Percentiles rank a stretch among this genome's conserved stretches.
Evolutionary conservation across 2,888 invertebrate species (phyloP).

Genomic region (Trichogramma dendrolimi): DNA sequence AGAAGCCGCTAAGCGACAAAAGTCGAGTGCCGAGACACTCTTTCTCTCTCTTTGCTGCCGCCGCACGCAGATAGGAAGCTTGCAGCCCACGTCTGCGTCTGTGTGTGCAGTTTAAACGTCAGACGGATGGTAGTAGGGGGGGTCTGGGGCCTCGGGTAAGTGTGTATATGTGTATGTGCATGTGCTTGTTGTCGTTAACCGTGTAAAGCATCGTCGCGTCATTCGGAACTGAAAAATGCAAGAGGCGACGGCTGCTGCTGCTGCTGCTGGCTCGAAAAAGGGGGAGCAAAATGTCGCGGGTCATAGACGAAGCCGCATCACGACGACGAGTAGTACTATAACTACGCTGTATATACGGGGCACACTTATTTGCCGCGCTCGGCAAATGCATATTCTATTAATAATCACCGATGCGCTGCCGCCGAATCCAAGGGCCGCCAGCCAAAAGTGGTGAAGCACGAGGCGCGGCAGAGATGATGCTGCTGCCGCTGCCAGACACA

Average conservation of each 20-base stretch:
- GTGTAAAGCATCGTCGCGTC: background rate
- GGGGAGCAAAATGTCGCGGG: slow-evolving; percentile 7
- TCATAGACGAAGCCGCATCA: background rate
- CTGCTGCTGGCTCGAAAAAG: background rate
- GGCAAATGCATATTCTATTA: slow-evolving; percentile 26
- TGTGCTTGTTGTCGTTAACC: background rate
- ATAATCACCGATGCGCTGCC: slow-evolving; percentile 13
- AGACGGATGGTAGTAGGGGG: too few species aligned
- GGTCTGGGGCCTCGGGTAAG: too few species aligned
- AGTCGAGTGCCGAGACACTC: too few species aligned
- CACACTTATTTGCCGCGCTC: background rate
- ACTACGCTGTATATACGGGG: background rate
- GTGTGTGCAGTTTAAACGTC: too few species aligned
- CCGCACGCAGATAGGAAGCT: too few species aligned
- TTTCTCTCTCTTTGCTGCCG: too few species aligned
- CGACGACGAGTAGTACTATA: background rate
- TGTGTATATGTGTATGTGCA: too few species aligned
- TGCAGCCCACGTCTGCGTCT: too few species aligned
- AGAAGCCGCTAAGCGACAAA: too few species aligned
- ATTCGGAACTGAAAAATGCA: slow-evolving; percentile 18
- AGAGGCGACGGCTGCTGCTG: slow-evolving; percentile 8
- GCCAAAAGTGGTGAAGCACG: background rate
- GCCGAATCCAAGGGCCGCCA: background rate
- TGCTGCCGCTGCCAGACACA: too few species aligned
- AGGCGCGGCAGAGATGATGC: background rate